A percentile compares a stretch with the other conserved stretches of the same genome.
These are phyloP conservation scores for Formica exsecta DNA, from an alignment of 1,140 invertebrate genomes.

Conservation along the genomic window DNA sequence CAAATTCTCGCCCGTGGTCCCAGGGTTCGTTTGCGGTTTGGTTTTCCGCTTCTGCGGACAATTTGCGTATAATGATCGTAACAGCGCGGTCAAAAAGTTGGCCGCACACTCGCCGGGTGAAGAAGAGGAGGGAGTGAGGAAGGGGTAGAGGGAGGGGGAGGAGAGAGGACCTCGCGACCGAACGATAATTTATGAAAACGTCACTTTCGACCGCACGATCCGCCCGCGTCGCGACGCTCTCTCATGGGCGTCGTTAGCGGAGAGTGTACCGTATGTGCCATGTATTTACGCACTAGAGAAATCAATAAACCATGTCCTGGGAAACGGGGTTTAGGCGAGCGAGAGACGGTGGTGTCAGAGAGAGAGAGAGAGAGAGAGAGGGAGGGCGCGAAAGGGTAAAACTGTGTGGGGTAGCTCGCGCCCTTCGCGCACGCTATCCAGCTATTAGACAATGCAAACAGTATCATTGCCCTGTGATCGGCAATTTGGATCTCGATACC, in stretches of 20 bases:
- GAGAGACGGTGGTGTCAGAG: constrained; percentile 44
- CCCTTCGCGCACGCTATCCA: constrained; percentile 69
- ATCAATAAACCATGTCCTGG: constrained; percentile 73
- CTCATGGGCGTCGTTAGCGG: constrained; percentile 67
- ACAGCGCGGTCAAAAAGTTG: constrained; percentile 49
- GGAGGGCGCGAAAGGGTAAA: constrained; percentile 44
- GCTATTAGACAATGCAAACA: constrained; percentile 75
- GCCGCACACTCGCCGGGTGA: background rate
- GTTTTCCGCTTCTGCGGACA: constrained; percentile 50
- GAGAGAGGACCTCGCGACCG: background rate
- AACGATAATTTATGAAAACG: constrained; percentile 68
- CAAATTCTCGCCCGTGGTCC: constrained; percentile 28
- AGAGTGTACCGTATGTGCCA: constrained; percentile 41
- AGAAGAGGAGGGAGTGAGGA: no score
- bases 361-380: background rate
- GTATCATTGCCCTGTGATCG: constrained; percentile 54
- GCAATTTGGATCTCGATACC: constrained; percentile 60
- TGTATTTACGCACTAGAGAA: constrained; percentile 73
- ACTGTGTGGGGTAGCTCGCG: constrained; percentile 42
- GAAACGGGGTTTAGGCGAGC: constrained; percentile 64
- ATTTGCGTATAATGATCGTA: constrained; percentile 55
- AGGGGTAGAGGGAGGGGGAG: no score
- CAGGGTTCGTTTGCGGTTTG: constrained; percentile 23
- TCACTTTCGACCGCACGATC: constrained; percentile 55
- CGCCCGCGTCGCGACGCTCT: constrained; percentile 39